Evolutionary conservation across 2,113 vertebrate genomes (phyloP), one percentile per base, ranked within the genome.

Genomic region (Leptocoma aspasia): DNA sequence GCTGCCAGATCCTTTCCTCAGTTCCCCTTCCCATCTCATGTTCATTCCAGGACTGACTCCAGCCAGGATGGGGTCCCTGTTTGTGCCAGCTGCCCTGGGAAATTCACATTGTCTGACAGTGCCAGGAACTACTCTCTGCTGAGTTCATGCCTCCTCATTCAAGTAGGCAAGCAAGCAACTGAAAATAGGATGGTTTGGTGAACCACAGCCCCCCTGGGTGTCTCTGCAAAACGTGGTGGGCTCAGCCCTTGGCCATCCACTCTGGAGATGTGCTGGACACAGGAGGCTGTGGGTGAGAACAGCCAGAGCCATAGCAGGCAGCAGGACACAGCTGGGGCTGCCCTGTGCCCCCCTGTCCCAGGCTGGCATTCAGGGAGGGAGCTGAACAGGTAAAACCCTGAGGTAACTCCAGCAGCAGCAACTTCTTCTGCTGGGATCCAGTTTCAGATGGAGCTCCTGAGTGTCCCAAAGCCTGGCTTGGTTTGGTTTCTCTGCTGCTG

Each of bases 271-370:
- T 31, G 49, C 65, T 44, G 90, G 60, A 1, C 30, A 8, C 5
- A 8, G 70, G 57, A 18, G 61, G 61, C 44, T 39, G 44, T 0
- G 1, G 2, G 6, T 3, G 73, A 22, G 39, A 42, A 31, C 2
- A 6, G 3, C 66, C 11, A 1, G 2, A 12, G 12, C 7, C 47
- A 6, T 0, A 1, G 49, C 35, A 6, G 1, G 4, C 61, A 35
- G 39, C 19, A 1, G 50, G n/a, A 17, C 57, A 66, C 27, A 47
- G 66, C 68, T 5, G 6, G 45, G 30, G 37, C 68, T 53, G 64
- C 57, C 9, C 11, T 0, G 13, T 7, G 24, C 4, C 64, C 22
- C 39, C 1, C 3, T 22, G 47, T 8, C 57, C 53, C 35, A 24
- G 64, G 54, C 41, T 50, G 60, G 44, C 1, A 1, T 7, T 8